Evolutionary conservation across 1,140 invertebrate species (phyloP), one percentile per base, ranked within the genome.

Genomic region (Hestina assimilis): DNA sequence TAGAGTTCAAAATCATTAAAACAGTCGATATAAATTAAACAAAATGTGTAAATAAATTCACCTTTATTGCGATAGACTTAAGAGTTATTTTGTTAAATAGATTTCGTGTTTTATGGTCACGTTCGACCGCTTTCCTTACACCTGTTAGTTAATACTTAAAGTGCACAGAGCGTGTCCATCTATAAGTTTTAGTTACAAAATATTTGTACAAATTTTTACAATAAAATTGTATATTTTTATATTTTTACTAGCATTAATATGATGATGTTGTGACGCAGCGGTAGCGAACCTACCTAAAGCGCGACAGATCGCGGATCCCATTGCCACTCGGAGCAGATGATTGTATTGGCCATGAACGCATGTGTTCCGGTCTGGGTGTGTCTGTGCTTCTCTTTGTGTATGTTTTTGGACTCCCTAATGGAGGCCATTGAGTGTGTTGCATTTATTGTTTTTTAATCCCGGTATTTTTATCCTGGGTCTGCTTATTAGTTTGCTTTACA

Each of bases 71-170:
- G 0, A 31, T 8, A 2, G 15, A 0, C 1, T 0, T 53, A 42
- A 23, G 12, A 26, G 15, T 28, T 5, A 42, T 4, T 12, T 53
- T 41, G 11, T 3, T 23, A 24, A 0, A 11, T 29, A 6, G 3
- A 3, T 8, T n/a, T n/a, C n/a, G n/a, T n/a, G n/a, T n/a, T 2
- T 4, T 7, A 23, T 2, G 19, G 45, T 48, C 45, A 48, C 45
- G 45, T 48, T 48, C 19, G 29, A 33, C 45, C 45, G 45, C 33
- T 11, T 48, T 48, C 14, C 19, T 15, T 35, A 43, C 50, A 53
- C 50, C 50, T 53, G 50, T 53, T 53, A 7, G 20, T 17, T 19
- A 31, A 46, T 31, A 46, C 19, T 41, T 41, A 38, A 52, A 52
- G 17, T 42, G 26, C 40, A 43, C 21, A 14, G 15, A 23, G 40